Evolutionary conservation across 1,140 invertebrate species (phyloP).

Genomic region (Lucilia sericata): DNA sequence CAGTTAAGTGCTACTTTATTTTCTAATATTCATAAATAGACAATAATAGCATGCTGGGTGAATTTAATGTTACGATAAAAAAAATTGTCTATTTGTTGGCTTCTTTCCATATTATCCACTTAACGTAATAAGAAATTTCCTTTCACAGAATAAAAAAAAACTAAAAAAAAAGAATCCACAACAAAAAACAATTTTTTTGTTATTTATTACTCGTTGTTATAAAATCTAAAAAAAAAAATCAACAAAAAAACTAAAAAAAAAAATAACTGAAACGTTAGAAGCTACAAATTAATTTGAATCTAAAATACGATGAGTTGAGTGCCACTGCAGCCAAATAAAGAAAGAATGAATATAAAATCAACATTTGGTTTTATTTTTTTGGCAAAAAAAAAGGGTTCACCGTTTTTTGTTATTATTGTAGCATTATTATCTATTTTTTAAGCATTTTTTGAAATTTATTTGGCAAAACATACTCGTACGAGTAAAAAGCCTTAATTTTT

Average conservation of each 20-base stretch:
- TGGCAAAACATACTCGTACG: neutral
- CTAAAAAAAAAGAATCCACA: neutral
- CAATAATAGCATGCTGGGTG: slow-evolving; percentile 8
- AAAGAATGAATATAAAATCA: neutral
- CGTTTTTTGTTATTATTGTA: neutral
- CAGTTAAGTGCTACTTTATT: neutral
- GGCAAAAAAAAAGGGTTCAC: slow-evolving; percentile 15
- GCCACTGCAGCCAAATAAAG: neutral
- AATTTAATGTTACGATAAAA: slow-evolving; percentile 27
- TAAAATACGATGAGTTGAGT: neutral
- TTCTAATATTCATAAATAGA: neutral
- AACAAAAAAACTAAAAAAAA: neutral
- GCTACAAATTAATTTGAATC: slow-evolving; percentile 16
- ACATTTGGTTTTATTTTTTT: neutral
- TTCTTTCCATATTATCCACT: slow-evolving; percentile 46
- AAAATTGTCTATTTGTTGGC: slow-evolving; percentile 33
- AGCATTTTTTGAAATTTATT: neutral
- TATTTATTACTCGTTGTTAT: neutral
- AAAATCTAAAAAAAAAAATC: neutral
- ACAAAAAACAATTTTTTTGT: neutral
- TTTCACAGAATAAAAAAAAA: neutral
- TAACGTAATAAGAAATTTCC: slow-evolving; percentile 45
- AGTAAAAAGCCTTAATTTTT: slow-evolving; percentile 50
- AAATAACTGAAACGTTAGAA: neutral
- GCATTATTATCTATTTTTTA: slow-evolving; percentile 9